Base-by-base conservation (phyloP, 2,888 invertebrate species). In the Rhagophthalmus giganteus region DNA sequence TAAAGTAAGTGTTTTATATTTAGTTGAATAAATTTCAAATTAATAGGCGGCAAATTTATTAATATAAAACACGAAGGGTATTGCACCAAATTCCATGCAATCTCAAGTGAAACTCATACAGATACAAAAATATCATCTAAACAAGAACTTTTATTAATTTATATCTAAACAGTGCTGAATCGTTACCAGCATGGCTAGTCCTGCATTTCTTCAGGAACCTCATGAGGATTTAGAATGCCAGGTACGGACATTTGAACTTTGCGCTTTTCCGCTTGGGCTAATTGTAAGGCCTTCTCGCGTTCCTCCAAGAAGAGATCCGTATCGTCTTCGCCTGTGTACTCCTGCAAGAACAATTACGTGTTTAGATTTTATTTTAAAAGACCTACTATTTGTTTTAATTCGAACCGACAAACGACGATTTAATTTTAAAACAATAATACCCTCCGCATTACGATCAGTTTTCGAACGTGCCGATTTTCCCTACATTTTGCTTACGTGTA, bases 241-340 rank as follows among this genome's bases (percentile, higher is more conserved):
- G 97, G 97, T 62, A 98, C 96, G 33, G 91, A 87, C 77, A 94
- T 82, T 79, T 96, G 95, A 64, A 91, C 84, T 74, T 88, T 85
- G 71, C 94, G 83, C 78, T 98, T 98, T 68, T 95, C 95, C 57
- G 90, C 87, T 74, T 98, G 95, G 34, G 97, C 97, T 68, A 84
- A 80, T 61, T 88, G 86, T 59, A 99, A 83, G 50, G 93, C 88
- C 58, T 84, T 84, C 76, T 97, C 91, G 65, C 98, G 86, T 75
- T 99, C 99, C 73, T 99, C 99, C 70, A 99, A 79, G 79, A 91
- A 99, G 70, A 99, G 80, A 78, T 99, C 99, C 54, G 92, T 88
- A 76, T 98, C 95, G 73, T 99, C 98, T 75, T 96, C 96, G 31
- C 99, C 99, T 15, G 96, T 94, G 75, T 92, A 96, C 79, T 99